Conservation (phyloP, 2,797 vertebrate species). For the Octomys mimax region DNA sequence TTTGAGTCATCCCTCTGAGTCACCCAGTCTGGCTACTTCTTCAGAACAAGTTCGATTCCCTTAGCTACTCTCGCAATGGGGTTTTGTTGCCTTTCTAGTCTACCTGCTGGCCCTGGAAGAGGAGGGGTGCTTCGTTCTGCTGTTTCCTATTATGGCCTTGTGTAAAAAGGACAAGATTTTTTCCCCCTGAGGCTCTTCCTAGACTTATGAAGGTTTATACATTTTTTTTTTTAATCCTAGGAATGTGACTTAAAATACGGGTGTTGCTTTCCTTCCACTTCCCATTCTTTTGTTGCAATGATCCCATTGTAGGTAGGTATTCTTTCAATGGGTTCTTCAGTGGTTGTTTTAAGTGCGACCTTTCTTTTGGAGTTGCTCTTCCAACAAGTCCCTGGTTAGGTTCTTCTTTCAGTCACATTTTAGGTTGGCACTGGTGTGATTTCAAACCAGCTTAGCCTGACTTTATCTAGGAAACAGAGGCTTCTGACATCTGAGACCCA, state of each 20-base stretch:
- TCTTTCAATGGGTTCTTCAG: neutral
- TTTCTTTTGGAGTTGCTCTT: neutral
- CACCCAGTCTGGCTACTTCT: constrained; percentile 65
- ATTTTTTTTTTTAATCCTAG: neutral
- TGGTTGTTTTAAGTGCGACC: constrained; percentile 1
- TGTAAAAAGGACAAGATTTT: neutral
- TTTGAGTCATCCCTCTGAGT: constrained; percentile 82
- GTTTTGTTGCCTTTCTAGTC: constrained; percentile 5
- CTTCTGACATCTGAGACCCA: neutral
- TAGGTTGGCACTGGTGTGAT: neutral
- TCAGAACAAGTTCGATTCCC: constrained; percentile 37
- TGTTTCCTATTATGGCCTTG: neutral
- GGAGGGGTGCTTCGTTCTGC: neutral
- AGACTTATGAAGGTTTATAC: constrained; percentile 24
- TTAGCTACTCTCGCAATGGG: neutral
- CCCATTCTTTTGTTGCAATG: constrained; percentile 12
- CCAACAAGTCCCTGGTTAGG: neutral
- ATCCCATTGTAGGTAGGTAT: constrained; percentile 37
- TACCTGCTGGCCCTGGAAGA: neutral
- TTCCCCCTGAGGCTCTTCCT: neutral
- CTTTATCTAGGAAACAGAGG: neutral
- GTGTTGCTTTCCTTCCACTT: constrained; percentile 57
- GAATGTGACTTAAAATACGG: constrained; percentile 8
- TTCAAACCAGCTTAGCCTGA: neutral
- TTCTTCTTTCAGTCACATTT: neutral